Conservation (phyloP, 2,113 vertebrate genomes). For the Rhipidura dahli region DNA sequence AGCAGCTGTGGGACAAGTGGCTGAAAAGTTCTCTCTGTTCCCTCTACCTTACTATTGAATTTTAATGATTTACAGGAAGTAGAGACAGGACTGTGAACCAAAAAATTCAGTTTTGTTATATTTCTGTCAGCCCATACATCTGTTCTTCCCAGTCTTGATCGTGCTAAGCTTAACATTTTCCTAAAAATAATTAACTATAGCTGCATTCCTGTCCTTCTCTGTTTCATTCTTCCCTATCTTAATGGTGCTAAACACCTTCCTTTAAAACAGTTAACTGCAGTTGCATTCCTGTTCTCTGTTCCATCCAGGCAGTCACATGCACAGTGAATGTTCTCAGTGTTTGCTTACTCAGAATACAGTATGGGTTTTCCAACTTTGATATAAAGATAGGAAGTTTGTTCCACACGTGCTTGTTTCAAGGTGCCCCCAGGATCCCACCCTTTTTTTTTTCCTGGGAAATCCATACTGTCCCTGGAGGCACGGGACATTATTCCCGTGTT, state of each 20-base stretch:
- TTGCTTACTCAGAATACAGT: background rate
- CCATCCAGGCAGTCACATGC: background rate
- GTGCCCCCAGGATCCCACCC: fast-evolving
- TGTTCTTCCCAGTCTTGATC: background rate
- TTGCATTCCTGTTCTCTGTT: background rate
- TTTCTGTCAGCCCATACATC: fast-evolving
- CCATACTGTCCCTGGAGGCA: background rate
- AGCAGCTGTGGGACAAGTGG: background rate
- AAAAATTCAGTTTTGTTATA: background rate
- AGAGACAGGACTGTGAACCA: background rate
- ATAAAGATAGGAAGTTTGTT: background rate
- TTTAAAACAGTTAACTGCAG: background rate
- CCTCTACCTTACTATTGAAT: background rate
- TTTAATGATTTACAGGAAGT: background rate
- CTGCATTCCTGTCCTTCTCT: background rate
- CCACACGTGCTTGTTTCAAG: background rate
- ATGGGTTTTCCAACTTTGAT: background rate
- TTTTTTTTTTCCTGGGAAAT: background rate
- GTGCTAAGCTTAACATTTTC: background rate
- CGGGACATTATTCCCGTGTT: background rate
- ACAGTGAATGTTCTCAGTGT: background rate
- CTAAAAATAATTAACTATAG: background rate
- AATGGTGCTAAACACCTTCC: background rate
- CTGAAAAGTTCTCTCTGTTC: background rate
- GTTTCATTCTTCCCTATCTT: background rate